Percentiles rank a stretch among this genome's conserved stretches.
phyloP scores from a whole-genome alignment of 2,797 vertebrate species.

The Novumbra hubbsi region DNA sequence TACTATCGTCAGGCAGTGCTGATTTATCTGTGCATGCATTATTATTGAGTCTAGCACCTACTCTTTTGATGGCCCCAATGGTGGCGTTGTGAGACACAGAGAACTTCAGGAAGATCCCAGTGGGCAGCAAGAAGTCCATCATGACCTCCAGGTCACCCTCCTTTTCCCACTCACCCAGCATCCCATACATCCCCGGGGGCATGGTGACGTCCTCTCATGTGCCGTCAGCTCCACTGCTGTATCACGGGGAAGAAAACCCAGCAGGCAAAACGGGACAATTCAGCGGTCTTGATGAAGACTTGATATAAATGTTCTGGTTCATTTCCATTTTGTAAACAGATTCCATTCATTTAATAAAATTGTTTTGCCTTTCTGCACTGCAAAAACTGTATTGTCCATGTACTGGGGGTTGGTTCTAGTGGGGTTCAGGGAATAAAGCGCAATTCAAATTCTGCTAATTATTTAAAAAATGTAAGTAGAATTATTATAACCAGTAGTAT shows the following conservation, averaged over 20 bases:
- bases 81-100: conserved; percentile 86
- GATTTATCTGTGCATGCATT: background rate
- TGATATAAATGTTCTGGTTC: conserved; percentile 31
- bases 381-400: too few relatives aligned
- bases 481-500: too few relatives aligned
- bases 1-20: background rate
- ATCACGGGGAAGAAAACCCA: conserved; percentile 48
- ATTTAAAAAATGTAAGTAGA: too few relatives aligned
- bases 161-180: conserved; percentile 91
- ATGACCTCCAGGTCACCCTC: conserved; percentile 83
- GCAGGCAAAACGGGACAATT: conserved; percentile 22
- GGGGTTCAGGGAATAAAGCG: background rate
- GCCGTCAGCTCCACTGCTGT: conserved; percentile 70
- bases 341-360: too few relatives aligned
- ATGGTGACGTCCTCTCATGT: conserved; percentile 82
- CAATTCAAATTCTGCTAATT: background rate
- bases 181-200: conserved; percentile 93
- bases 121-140: conserved; percentile 96
- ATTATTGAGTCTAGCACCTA: conserved; percentile 45
- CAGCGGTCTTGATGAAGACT: conserved; percentile 47
- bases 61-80: conserved; percentile 90
- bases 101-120: conserved; percentile 93
- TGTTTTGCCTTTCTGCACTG: too few relatives aligned
- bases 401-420: background rate
- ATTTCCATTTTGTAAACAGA: background rate